Percentiles rank a stretch among this genome's conserved stretches.
phyloP scores from a whole-genome alignment of 2,113 vertebrate species.

The Apus apus region DNA sequence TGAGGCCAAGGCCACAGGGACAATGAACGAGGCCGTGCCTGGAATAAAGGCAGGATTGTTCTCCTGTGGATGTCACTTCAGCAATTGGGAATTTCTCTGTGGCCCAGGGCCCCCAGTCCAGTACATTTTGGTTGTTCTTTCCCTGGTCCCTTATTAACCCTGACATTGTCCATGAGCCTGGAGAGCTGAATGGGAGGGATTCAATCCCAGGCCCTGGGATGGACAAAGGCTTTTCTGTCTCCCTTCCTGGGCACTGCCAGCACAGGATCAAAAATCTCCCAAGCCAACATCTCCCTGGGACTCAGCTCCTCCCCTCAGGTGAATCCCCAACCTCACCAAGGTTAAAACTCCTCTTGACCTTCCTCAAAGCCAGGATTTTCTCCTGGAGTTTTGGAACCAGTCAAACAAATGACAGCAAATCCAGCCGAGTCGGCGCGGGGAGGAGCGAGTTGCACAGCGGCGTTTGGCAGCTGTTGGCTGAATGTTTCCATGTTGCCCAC shows the following conservation, averaged over 20 bases:
- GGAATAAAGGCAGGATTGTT: slow-evolving; percentile 46
- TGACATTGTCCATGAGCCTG: background rate
- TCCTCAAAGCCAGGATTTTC: background rate
- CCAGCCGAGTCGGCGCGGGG: background rate
- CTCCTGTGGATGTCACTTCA: slow-evolving; percentile 6
- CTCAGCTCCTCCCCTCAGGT: background rate
- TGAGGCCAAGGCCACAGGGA: background rate
- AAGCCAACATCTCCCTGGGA: background rate
- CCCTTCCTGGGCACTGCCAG: background rate
- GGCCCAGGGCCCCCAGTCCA: background rate
- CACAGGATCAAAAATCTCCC: background rate
- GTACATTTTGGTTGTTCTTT: slow-evolving; percentile 12
- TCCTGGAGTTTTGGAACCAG: background rate
- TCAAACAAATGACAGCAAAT: background rate
- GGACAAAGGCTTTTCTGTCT: slow-evolving; percentile 41
- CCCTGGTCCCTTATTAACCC: slow-evolving; percentile 28
- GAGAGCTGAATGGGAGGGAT: background rate
- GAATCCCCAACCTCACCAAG: background rate
- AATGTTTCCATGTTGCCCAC: background rate
- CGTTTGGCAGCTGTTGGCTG: background rate
- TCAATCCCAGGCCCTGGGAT: slow-evolving; percentile 16
- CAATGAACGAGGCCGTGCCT: slow-evolving; percentile 5
- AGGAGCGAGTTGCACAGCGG: too few relatives aligned
- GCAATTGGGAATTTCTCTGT: background rate
- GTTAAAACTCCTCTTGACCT: background rate